Base-by-base conservation (phyloP, 2,797 vertebrate species). In the Anguilla anguilla region DNA sequence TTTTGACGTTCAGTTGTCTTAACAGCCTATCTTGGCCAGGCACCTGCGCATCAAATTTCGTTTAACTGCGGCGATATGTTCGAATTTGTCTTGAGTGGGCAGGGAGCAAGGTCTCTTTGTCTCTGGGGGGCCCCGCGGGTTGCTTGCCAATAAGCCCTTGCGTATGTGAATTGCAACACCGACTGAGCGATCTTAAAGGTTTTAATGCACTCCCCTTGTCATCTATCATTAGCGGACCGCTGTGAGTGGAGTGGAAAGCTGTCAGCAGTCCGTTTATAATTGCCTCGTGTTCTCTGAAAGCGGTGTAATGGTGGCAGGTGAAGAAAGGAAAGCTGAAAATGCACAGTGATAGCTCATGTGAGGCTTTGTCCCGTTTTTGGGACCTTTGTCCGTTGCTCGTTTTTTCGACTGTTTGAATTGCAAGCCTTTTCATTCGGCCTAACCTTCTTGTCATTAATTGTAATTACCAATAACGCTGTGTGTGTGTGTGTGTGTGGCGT, bases 121-220 rank as follows among this genome's bases (percentile, higher is more conserved):
- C 81, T 88, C 85, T 0, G 13, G 31, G 43, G 22, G 57, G 61
- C 35, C 9, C 39, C 11, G 17, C 22, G 6, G 43, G 59, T 83
- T 13, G 13, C n/a, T 53, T 67, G 85, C 67, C 88, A 83, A 83
- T 83, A 59, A 55, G 46, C 46, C 61, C 49, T 86, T 67, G 46
- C 53, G 19, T 83, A 31, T 83, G 61, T 86, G 88, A 64, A 57
- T 46, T 55, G 59, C 28, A 57, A 10, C 51, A 72, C 49, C 59
- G 61, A 86, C 59, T 53, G 35, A 57, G 67, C 46, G 61, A 88
- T 86, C 61, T 69, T 72, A 43, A 67, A 15, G 79, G 49, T 86
- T 86, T 83, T 77, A 85, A 88, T 85, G 69, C 69, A 88, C 87
- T 85, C n/a, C 46, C 51, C 79, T 85, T 49, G 69, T 69, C 83